These are phyloP conservation scores for Eleutherodactylus coqui DNA, from an alignment of 2,797 vertebrate species.

Conservation along the genomic window DNA sequence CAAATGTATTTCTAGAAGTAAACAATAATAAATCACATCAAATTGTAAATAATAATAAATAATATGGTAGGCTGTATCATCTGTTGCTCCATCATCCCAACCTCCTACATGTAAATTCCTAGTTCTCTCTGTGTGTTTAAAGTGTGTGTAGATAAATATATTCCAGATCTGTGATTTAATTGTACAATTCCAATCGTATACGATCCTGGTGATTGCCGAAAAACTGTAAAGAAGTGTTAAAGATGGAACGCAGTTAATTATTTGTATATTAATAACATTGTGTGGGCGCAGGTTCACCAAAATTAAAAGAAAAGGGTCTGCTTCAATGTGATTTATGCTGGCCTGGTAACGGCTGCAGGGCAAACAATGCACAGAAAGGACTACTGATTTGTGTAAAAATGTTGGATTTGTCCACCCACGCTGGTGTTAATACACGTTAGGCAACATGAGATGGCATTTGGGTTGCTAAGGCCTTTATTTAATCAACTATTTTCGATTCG, in stretches of 20 bases:
- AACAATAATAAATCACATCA: too few relatives aligned
- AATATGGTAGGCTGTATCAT: not conserved
- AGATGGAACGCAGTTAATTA: slow-evolving; percentile 31
- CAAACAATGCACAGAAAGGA: slow-evolving; percentile 78
- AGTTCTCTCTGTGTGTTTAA: not conserved
- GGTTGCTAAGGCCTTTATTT: not conserved
- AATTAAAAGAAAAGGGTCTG: slow-evolving; percentile 81
- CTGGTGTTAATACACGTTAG: not conserved
- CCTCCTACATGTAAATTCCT: not conserved
- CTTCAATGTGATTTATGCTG: slow-evolving; percentile 83
- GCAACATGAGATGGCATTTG: not conserved
- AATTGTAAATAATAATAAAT: too few relatives aligned
- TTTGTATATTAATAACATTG: slow-evolving; percentile 24
- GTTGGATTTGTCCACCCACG: not conserved
- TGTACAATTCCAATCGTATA: not conserved
- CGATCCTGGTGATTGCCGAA: not conserved
- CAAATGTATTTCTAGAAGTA: slow-evolving; percentile 2
- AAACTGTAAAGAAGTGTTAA: not conserved
- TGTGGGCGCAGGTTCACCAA: slow-evolving; percentile 67
- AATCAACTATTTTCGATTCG: not conserved
- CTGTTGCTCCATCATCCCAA: not conserved
- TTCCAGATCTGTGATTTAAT: not conserved
- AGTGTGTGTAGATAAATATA: not conserved
- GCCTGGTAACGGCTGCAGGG: slow-evolving; percentile 82
- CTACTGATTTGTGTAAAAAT: slow-evolving; percentile 64